These are phyloP conservation scores for Drosophila aff. DNA, from an alignment of 1,140 invertebrate species.

Conservation along the genomic window DNA sequence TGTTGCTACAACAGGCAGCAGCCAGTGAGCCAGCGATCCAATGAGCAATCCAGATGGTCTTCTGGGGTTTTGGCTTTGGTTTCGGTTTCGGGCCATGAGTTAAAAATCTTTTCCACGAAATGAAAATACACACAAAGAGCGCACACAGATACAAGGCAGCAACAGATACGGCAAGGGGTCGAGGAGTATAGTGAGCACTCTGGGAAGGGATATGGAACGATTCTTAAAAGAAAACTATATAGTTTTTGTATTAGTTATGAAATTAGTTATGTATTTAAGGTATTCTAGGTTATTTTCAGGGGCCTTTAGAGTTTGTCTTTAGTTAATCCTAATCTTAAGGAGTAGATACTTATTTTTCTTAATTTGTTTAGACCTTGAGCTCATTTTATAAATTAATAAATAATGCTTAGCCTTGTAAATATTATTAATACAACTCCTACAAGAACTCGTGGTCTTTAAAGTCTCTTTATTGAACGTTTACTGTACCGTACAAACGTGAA, in stretches of 20 bases:
- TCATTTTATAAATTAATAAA: not conserved
- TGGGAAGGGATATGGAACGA: not conserved
- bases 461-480: not conserved
- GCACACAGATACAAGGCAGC: constrained; percentile 11
- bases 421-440: not conserved
- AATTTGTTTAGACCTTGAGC: not conserved
- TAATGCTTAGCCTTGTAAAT: not conserved
- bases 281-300: not conserved
- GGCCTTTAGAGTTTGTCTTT: no score
- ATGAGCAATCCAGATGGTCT: constrained; percentile 74
- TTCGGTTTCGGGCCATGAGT: constrained; percentile 69
- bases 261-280: not conserved
- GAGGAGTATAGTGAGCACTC: constrained; percentile 4
- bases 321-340: no score
- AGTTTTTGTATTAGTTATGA: not conserved
- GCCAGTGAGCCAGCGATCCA: constrained; percentile 32
- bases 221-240: not conserved
- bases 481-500: constrained; percentile 58
- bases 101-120: constrained; percentile 84
- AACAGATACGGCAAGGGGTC: constrained; percentile 10
- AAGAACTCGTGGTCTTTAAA: not conserved
- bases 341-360: not conserved
- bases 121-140: constrained; percentile 61
- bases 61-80: constrained; percentile 30
- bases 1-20: constrained; percentile 38